Evolutionary conservation across 1,140 invertebrate species (phyloP), one percentile per base, ranked within the genome.

Genomic region (Drosophila rufa): DNA sequence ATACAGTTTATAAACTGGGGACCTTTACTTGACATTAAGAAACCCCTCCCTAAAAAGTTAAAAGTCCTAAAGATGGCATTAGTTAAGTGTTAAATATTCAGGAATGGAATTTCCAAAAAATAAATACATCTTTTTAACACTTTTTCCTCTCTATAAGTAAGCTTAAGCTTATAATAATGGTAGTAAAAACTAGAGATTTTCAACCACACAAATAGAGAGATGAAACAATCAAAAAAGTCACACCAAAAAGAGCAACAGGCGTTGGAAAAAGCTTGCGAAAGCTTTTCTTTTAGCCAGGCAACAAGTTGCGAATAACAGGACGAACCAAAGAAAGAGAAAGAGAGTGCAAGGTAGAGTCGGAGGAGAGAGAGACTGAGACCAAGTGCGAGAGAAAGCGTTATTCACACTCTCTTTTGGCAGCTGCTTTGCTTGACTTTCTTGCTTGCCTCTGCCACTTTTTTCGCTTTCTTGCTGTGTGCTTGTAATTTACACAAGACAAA

Each of bases 401-500:
- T 14, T 45, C n/a, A 25, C 67, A 70, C 62, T 70, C 64, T 68
- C 64, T 56, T 68, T 45, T 33, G 70, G 69, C 68, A 71, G 53
- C 53, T 50, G 67, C 42, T 60, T 36, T 30, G 30, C 53, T 48
- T 40, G 12, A 12, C 42, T 59, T 47, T 55, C n/a, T 30, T 19
- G 25, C 27, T 48, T 12, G 27, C 27, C 17, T 61, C 30, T n/a
- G 17, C 27, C 43, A 19, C 27, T 53, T 40, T 25, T 65, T 69
- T 43, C 45, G 27, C 38, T 48, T 47, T 50, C 36, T 30, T 40
- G 25, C 27, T 38, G 33, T 70, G 36, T 58, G 51, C 53, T 38
- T 70, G 51, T 71, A 71, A 89, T 78, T 89, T 78, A 80, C 80
- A 83, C 81, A 77, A 69, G 74, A 79, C 76, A 66, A 74, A 65